Base-by-base conservation (phyloP, 2,888 invertebrate genomes). In the Amiota communis region DNA sequence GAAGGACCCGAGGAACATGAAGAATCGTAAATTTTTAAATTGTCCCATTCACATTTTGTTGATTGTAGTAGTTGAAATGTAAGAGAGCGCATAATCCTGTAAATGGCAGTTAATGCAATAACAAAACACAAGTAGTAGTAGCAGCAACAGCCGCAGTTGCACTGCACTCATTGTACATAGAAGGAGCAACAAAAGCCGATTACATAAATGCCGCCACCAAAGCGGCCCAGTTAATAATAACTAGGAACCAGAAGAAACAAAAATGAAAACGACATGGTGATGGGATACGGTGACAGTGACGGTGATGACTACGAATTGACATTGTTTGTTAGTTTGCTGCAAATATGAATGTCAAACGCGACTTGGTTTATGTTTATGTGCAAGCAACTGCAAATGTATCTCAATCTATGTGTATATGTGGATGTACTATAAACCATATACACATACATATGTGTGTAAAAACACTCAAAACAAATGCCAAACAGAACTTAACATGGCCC, bases 11-110 rank as follows among this genome's bases (percentile, higher is more conserved):
- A 73, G 47, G 70, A 20, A 15, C 63, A 74, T 73, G 70, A 71
- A 73, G 77, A 77, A 74, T 75, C 69, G 77, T 74, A 74, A 81
- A 80, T 78, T 75, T 73, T 74, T 59, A 76, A 82, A 80, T 78
- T 74, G 73, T 67, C 47, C 51, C 69, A 74, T 71, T 70, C 72
- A 75, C 71, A 73, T 71, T 59, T 20, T 51, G 53, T n/a, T 8
- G 53, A n/a, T 12, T 51, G 53, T 8, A 51, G 53, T 51, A 51
- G n/a, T 12, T 51, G 53, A 51, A 36, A 51, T 51, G 17, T 20
- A 59, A 17, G 11, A 59, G 17, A 59, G 59, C n/a, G 17, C 12
- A 59, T 20, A 59, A 59, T 59, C 59, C 59, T 59, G n/a, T 20
- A 59, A 59, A 59, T 59, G 59, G 17, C 59, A 59, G 59, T 59